Base-by-base conservation (phyloP, 1,140 invertebrate species). In the Caenorhabditis inopinata region DNA sequence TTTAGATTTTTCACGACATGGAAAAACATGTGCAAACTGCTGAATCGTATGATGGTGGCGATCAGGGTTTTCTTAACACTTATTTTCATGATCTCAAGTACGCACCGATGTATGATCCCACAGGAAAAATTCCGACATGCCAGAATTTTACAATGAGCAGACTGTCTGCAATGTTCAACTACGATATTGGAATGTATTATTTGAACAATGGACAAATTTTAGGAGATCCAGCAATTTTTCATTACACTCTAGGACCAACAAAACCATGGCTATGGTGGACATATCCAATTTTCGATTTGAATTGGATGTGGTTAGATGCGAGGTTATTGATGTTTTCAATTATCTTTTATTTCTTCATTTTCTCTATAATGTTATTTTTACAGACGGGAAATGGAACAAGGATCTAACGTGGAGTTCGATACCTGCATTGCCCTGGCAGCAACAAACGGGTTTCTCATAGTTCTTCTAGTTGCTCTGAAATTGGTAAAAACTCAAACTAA, bases 141-240 rank as follows among this genome's bases (percentile, higher is more conserved):
- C 29, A 58, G 12, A 46, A 42, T 14, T 77, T 83, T 38, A 82
- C 73, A 12, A 79, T 79, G 78, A 49, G 29, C 3, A 76, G 85
- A 16, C 49, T 85, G 11, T 83, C 85, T 16, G 73, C 85, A 25
- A 49, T 32, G 16, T 85, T 83, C 53, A 85, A 85, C 53, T 85
- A 79, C 62, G 85, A 85, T 29, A 80, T 85, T 46, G 85, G 85
- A 45, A 83, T 85, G 80, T 85, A 85, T 75, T 85, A 85, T 42
- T 58, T 85, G 75, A 82, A 82, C 42, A 79, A 58, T n/a, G 78
- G 83, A 46, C 14, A 74, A 11, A 46, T 62, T 45, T 68, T 85
- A 6, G 53, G 84, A 2, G 25, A 84, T 11, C 85, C 85, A 14
- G 83, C 80, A 42, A 83, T 85, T 47, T 83, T 85, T 42, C 85